phyloP scores from a whole-genome alignment of 1,140 invertebrate genomes.

The Tribolium castaneum region DNA sequence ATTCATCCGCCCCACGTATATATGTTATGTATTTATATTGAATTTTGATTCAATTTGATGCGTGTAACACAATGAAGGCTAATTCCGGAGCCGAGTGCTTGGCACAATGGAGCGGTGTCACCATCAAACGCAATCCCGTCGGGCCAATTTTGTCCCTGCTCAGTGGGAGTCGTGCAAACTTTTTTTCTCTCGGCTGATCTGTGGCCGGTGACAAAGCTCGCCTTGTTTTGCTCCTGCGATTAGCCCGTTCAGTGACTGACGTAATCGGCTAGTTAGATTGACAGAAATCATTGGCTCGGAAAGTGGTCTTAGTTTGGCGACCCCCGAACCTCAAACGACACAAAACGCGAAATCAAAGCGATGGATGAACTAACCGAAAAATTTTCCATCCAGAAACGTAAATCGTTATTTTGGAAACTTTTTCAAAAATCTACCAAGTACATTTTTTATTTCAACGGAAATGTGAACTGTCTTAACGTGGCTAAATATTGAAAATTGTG shows the following conservation, averaged over 20 bases:
- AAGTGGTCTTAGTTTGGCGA: conserved; percentile 14
- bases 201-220: conserved; percentile 40
- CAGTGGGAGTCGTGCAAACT: conserved; percentile 36
- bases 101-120: conserved; percentile 28
- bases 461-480: too few species aligned
- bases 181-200: conserved; percentile 31
- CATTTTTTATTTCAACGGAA: too few species aligned
- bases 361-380: not conserved
- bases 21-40: conserved; percentile 43
- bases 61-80: conserved; percentile 40
- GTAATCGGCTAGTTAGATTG: conserved; percentile 45
- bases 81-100: conserved; percentile 42
- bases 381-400: too few species aligned
- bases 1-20: conserved; percentile 2
- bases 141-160: conserved; percentile 25
- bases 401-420: too few species aligned
- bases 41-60: conserved; percentile 45
- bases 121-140: conserved; percentile 32
- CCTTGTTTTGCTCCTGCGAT: conserved; percentile 40
- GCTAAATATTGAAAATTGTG: too few species aligned
- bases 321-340: not conserved
- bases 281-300: conserved; percentile 48
- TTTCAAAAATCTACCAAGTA: too few species aligned
- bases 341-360: not conserved
- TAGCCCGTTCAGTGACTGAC: conserved; percentile 44